A percentile compares a stretch with the other conserved stretches of the same genome.
Evolutionary conservation across 2,797 vertebrate genomes (phyloP).

Genomic region (Enteromius paludinosus): DNA sequence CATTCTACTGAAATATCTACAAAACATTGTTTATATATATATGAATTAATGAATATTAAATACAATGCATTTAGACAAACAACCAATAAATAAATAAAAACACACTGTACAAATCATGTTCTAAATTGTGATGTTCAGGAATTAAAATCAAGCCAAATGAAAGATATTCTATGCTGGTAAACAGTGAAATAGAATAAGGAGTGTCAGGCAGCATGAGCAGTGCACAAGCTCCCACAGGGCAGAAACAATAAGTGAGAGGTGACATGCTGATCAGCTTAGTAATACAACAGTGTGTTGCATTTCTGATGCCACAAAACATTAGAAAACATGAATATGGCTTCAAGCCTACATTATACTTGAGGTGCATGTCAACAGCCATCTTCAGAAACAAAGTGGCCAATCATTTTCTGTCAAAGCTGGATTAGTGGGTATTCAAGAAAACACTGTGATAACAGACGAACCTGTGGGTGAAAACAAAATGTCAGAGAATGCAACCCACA

Average conservation of each 20-base stretch:
- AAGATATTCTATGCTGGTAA: conserved; percentile 23
- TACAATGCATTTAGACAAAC: background rate
- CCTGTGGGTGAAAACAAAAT: conserved; percentile 3
- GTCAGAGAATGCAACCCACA: conserved; percentile 9
- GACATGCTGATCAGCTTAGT: conserved; percentile 5
- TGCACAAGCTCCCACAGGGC: conserved; percentile 31
- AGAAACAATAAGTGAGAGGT: conserved; percentile 45
- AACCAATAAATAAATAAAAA: background rate
- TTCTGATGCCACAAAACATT: conserved; percentile 17
- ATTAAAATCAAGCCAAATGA: background rate
- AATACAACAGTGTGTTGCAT: conserved; percentile 3
- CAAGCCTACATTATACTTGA: conserved; percentile 7
- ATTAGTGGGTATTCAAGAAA: conserved; percentile 18
- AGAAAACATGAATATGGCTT: conserved; percentile 13
- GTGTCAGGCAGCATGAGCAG: conserved; percentile 38
- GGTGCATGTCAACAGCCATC: conserved; percentile 5
- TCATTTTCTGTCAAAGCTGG: conserved; percentile 21
- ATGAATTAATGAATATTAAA: background rate
- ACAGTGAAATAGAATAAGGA: conserved; percentile 24
- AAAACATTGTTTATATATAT: background rate
- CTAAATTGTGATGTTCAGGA: background rate
- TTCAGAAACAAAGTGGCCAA: conserved; percentile 36
- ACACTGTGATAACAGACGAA: conserved; percentile 16
- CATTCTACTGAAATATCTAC: background rate
- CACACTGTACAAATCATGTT: background rate